phyloP scores from a whole-genome alignment of 2,113 vertebrate genomes.

The Beaufortia kweichowensis region DNA sequence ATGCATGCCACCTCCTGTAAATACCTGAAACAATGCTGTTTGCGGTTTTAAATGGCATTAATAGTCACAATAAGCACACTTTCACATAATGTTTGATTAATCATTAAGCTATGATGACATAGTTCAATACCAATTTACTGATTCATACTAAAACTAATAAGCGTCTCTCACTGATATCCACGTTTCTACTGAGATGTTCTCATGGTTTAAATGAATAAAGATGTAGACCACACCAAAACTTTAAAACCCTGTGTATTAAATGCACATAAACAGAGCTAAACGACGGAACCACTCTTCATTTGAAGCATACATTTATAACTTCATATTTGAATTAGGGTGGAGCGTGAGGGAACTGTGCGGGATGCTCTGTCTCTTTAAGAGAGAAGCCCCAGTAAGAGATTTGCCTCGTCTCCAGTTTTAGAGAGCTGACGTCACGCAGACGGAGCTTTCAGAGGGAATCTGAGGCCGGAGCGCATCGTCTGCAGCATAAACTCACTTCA shows the following conservation, averaged over 20 bases:
- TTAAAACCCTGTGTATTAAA: background rate
- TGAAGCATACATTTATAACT: background rate
- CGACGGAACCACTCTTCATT: background rate
- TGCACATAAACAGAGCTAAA: background rate
- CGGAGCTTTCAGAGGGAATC: conserved; percentile 27
- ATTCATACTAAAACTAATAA: background rate
- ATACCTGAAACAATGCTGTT: no score
- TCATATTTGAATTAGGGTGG: background rate
- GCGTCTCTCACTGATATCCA: background rate
- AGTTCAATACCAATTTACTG: background rate
- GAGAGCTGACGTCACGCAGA: conserved; percentile 34
- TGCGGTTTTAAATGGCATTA: no score
- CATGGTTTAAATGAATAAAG: conserved; percentile 8
- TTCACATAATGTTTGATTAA: no score
- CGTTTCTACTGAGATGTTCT: background rate
- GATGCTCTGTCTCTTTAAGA: conserved; percentile 50
- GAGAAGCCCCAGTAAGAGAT: conserved; percentile 49
- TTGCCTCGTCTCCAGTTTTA: conserved; percentile 33
- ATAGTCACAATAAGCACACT: no score
- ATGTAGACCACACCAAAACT: background rate
- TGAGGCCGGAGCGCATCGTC: conserved; percentile 27
- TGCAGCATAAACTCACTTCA: background rate
- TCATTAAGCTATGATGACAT: no score
- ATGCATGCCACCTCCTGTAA: no score
- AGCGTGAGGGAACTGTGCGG: background rate